These are phyloP conservation scores for Drosophila orosa DNA, from an alignment of 1,140 invertebrate species.

Conservation along the genomic window DNA sequence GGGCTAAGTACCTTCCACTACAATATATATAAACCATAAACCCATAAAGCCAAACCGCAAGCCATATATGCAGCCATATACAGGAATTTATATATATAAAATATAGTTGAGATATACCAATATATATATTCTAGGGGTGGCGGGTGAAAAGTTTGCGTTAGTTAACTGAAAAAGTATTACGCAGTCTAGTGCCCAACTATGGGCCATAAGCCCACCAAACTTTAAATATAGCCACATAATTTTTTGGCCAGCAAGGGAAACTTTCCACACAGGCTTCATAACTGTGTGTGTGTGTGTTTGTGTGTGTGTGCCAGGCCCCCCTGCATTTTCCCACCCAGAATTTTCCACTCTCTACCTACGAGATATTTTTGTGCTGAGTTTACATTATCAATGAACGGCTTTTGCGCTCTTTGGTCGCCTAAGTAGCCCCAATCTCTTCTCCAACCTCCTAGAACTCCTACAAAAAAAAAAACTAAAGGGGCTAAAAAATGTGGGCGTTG, in stretches of 20 bases:
- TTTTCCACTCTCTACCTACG: conserved; percentile 18
- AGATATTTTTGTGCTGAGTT: conserved; percentile 80
- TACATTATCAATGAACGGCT: conserved; percentile 81
- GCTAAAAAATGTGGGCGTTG: conserved; percentile 7
- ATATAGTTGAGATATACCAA: conserved; percentile 6
- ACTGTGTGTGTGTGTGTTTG: conserved; percentile 25
- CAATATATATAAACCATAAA: conserved; percentile 16
- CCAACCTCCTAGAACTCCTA: background rate
- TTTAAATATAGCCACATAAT: conserved; percentile 81
- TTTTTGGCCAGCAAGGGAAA: conserved; percentile 71
- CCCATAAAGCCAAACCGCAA: conserved; percentile 38
- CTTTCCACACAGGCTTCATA: conserved; percentile 67
- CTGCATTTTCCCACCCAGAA: conserved; percentile 13
- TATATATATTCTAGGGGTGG: conserved; percentile 5
- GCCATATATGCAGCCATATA: conserved; percentile 20
- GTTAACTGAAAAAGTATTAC: conserved; percentile 81
- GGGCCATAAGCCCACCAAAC: conserved; percentile 48
- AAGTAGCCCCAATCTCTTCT: conserved; percentile 51
- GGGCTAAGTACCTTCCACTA: conserved; percentile 39
- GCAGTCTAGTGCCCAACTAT: conserved; percentile 46
- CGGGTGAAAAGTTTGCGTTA: conserved; percentile 65
- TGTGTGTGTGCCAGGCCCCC: background rate
- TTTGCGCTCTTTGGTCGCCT: conserved; percentile 68
- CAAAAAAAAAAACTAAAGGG: background rate
- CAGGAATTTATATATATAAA: conserved; percentile 1